Percentiles rank a stretch among this genome's conserved stretches.
phyloP scores from a whole-genome alignment of 2,888 invertebrate genomes.

The Syrphus vitripennis region DNA sequence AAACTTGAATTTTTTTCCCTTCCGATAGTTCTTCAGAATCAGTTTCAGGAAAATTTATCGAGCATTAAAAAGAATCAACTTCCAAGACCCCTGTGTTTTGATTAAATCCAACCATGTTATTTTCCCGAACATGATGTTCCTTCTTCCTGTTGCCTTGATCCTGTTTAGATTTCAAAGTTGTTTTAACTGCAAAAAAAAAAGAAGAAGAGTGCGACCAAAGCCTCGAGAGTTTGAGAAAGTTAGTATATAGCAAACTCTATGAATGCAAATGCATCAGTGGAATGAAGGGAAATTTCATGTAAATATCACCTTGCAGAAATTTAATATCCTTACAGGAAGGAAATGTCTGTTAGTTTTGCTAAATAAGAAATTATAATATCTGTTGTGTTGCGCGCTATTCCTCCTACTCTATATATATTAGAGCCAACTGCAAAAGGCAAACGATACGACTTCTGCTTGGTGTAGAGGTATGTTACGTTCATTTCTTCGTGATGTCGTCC shows the following conservation, averaged over 20 bases:
- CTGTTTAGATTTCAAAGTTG: constrained; percentile 36
- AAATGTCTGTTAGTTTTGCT: constrained; percentile 69
- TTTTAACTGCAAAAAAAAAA: not conserved
- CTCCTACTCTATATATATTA: not conserved
- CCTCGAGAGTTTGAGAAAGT: not conserved
- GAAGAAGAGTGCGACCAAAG: not conserved
- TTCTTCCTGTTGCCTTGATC: constrained; percentile 28
- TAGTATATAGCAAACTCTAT: not conserved
- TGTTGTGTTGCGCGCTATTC: constrained; percentile 25
- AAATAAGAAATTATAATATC: constrained; percentile 70
- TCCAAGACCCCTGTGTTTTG: not conserved
- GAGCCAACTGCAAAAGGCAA: constrained; percentile 33
- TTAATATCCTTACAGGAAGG: constrained; percentile 66
- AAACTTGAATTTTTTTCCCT: too few relatives aligned
- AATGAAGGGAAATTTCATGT: constrained; percentile 50
- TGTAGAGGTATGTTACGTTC: too few relatives aligned
- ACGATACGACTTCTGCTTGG: constrained; percentile 21
- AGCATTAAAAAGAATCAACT: too few relatives aligned
- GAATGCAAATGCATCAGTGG: not conserved
- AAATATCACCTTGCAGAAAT: constrained; percentile 67
- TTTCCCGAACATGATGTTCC: not conserved
- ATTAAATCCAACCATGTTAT: not conserved
- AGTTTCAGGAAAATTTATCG: too few relatives aligned
- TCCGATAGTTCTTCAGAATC: too few relatives aligned
- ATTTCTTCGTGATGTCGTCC: not conserved